Evolutionary conservation across 2,797 vertebrate species (phyloP), one percentile per base, ranked within the genome.

Genomic region (Coluber constrictor): DNA sequence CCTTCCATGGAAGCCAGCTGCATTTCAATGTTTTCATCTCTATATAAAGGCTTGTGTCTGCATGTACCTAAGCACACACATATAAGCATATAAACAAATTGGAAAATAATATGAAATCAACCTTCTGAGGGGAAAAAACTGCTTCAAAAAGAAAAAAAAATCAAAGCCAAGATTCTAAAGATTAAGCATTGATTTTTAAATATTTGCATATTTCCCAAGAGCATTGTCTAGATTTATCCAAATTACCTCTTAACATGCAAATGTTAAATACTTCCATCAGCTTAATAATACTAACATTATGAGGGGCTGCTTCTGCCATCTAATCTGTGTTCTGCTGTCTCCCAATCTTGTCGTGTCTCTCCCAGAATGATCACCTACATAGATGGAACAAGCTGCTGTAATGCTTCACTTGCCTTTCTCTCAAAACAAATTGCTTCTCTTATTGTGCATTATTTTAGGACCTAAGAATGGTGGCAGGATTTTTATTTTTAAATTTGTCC

Each of bases 241-340:
- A 94, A 96, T 94, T 90, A 95, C 86, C 3, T 91, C 90, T 93
- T 0, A 0, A 47, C 83, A 20, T 88, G 91, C 55, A n/a, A 55
- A 95, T 94, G 43, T 5, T 0, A 93, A 96, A 93, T 51, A 70
- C 94, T 95, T 87, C 92, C 63, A 94, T 56, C 83, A 87, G 89
- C 93, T 96, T 89, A 7, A 96, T 94, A 93, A 47, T 18, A 29
- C 87, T 91, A 93, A 89, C 79, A 96, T 95, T 95, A 20, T 91
- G 87, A 92, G 87, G 61, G 29, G 94, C 57, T 23, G 51, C 92
- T 95, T 83, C 95, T 88, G 93, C 90, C 90, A 63, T 47, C 86
- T 95, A 91, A 93, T 32, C 32, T 15, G 83, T 92, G 86, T 94
- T 95, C 92, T 88, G n/a, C 0, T 56, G 29, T 57, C 18, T 57